Evolutionary conservation across 2,888 invertebrate species (phyloP).

Genomic region (Eupelmus urozonus): DNA sequence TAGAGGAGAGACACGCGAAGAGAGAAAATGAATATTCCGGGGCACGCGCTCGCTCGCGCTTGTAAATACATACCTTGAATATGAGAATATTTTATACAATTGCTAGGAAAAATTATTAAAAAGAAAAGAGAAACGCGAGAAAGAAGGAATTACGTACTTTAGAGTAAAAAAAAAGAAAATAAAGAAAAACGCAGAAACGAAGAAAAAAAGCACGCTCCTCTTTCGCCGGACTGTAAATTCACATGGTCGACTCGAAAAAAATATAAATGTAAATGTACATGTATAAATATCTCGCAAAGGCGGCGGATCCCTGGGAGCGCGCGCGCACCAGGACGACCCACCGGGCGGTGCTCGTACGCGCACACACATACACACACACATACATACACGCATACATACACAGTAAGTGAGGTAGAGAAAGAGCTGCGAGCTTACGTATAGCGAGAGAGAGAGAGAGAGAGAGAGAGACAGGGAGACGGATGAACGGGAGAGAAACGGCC

Average conservation of each 20-base stretch:
- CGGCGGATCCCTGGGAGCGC: constrained; percentile 24
- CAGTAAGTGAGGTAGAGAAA: not conserved
- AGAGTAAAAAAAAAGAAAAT: not conserved
- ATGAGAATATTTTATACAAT: constrained; percentile 76
- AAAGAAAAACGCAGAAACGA: constrained; percentile 11
- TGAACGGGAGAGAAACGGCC: constrained; percentile 32
- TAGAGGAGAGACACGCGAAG: not conserved
- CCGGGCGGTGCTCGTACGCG: not conserved
- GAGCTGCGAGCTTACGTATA: not conserved
- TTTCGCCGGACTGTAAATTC: constrained; percentile 66
- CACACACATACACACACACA: not conserved
- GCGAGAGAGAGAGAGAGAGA: no score
- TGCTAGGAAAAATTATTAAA: constrained; percentile 64
- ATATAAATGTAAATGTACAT: constrained; percentile 63
- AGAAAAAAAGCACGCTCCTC: constrained; percentile 61
- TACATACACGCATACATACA: not conserved
- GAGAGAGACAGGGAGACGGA: constrained; percentile 18
- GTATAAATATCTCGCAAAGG: constrained; percentile 56
- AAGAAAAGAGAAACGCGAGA: constrained; percentile 8
- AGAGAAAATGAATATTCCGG: constrained; percentile 53
- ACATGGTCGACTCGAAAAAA: constrained; percentile 61
- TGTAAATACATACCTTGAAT: constrained; percentile 71
- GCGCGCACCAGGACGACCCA: not conserved
- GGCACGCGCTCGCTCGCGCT: constrained; percentile 60
- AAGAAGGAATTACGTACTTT: not conserved